Conservation (phyloP, 2,797 vertebrate genomes). For the Mormyrus proboscirostris region DNA sequence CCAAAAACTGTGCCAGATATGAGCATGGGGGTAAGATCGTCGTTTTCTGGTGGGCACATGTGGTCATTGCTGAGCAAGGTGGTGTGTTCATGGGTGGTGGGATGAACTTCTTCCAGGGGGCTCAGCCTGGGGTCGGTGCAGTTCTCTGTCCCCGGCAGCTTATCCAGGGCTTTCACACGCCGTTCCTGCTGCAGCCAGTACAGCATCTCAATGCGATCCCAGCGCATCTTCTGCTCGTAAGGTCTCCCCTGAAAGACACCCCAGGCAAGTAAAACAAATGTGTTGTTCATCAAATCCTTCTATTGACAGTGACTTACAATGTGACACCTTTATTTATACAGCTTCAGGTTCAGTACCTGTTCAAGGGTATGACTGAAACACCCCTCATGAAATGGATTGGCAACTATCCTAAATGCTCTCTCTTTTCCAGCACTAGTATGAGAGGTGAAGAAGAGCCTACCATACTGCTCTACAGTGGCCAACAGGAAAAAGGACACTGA, state of each 20-base stretch:
- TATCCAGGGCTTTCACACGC: constrained; percentile 33
- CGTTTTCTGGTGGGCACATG: not conserved
- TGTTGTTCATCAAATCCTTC: not conserved
- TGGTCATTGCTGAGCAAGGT: not conserved
- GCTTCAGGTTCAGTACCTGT: not conserved
- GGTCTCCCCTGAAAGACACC: constrained; percentile 46
- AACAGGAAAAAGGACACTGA: not conserved
- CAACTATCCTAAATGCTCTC: not conserved
- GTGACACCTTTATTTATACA: not conserved
- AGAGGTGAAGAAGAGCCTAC: not conserved
- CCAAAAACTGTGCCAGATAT: constrained; percentile 1
- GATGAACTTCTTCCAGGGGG: constrained; percentile 27
- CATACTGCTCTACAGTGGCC: not conserved
- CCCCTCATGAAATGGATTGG: not conserved
- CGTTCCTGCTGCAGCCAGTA: constrained; percentile 65
- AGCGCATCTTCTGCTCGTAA: constrained; percentile 63
- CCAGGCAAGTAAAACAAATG: not conserved
- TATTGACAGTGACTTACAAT: not conserved
- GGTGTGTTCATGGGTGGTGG: not conserved
- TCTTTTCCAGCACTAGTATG: not conserved
- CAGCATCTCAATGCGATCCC: constrained; percentile 65
- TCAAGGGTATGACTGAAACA: not conserved
- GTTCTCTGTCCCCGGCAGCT: constrained; percentile 6
- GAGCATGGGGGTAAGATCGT: not conserved
- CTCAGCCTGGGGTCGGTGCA: constrained; percentile 26